Percentiles rank a stretch among this genome's conserved stretches.
phyloP scores from a whole-genome alignment of 2,113 vertebrate genomes.

The Nematolebias whitei region DNA sequence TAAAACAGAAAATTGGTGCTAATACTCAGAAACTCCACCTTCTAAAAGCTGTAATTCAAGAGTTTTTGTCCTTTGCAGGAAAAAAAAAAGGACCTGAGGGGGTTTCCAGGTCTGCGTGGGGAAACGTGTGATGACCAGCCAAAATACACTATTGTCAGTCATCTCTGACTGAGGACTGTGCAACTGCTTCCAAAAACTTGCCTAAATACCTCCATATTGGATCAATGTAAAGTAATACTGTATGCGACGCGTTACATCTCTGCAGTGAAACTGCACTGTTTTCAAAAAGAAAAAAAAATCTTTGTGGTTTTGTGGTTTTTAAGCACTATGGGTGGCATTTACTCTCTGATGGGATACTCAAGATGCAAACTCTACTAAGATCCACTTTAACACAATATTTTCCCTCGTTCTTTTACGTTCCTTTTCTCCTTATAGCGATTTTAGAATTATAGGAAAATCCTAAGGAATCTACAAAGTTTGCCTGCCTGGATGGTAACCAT shows the following conservation, averaged over 20 bases:
- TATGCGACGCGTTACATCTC: not conserved
- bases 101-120: conserved; percentile 39
- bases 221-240: conserved; percentile 3
- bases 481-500: too few relatives aligned
- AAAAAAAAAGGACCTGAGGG: conserved; percentile 13
- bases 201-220: conserved; percentile 22
- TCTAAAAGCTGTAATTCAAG: conserved; percentile 23
- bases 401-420: too few relatives aligned
- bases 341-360: not conserved
- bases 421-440: too few relatives aligned
- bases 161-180: conserved; percentile 19
- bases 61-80: conserved; percentile 30
- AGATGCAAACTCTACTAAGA: too few relatives aligned
- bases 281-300: conserved; percentile 16
- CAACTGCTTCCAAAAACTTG: conserved; percentile 15
- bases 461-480: too few relatives aligned
- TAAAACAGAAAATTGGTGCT: not conserved
- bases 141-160: conserved; percentile 37
- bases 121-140: conserved; percentile 26
- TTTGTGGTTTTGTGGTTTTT: too few relatives aligned
- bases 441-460: too few relatives aligned
- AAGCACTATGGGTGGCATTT: too few relatives aligned
- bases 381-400: too few relatives aligned
- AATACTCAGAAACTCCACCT: too few relatives aligned
- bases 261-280: not conserved